Evolutionary conservation across 2,888 invertebrate genomes (phyloP).

Genomic region (Drosophila fulvimacula): DNA sequence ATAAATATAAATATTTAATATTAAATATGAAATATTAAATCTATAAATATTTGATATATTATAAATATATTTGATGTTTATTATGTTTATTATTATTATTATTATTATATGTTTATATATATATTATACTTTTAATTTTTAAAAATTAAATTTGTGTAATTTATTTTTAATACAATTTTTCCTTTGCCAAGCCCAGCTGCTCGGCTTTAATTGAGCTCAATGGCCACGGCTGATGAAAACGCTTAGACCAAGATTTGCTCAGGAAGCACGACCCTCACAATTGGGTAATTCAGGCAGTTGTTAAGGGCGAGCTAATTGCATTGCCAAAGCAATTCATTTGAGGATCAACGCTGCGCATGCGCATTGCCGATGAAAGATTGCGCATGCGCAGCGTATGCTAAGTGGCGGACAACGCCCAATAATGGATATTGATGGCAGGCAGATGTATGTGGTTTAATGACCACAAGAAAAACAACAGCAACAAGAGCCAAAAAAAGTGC

Average conservation of each 20-base stretch:
- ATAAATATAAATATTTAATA: too few species aligned
- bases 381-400: slow-evolving; percentile 34
- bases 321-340: not conserved
- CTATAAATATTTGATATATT: too few species aligned
- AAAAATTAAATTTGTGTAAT: too few species aligned
- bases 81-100: too few species aligned
- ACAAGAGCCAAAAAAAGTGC: slow-evolving; percentile 18
- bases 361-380: slow-evolving; percentile 12
- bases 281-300: not conserved
- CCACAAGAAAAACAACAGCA: slow-evolving; percentile 10
- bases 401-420: slow-evolving; percentile 6
- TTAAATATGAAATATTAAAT: too few species aligned
- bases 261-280: not conserved
- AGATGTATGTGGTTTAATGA: slow-evolving; percentile 19
- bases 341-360: slow-evolving; percentile 18
- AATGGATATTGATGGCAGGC: not conserved
- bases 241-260: slow-evolving; percentile 1
- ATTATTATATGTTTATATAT: too few species aligned
- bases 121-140: too few species aligned
- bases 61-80: too few species aligned
- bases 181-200: too few species aligned
- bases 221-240: not conserved
- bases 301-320: not conserved
- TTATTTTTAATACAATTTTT: too few species aligned
- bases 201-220: not conserved